Base-by-base conservation (phyloP, 2,888 invertebrate species). In the Lumbricus terrestris region DNA sequence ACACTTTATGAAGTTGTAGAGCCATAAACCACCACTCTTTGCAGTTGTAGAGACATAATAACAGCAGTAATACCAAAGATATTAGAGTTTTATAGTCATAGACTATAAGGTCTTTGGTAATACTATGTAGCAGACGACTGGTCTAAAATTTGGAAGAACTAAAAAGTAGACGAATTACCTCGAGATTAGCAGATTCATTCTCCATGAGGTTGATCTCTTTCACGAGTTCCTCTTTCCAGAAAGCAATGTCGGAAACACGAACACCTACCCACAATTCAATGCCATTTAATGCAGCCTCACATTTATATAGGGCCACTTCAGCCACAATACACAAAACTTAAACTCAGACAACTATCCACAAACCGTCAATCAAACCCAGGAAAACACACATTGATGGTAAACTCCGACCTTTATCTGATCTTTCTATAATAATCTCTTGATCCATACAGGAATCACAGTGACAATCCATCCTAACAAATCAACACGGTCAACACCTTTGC, bases 141-240 rank as follows among this genome's bases (percentile, higher is more conserved):
- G 35, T 83, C 33, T 83, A 83, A 85, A 23, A 38, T 35, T n/a
- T 37, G 38, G 88, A 88, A 35, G 1, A 34, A 4, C 29, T 0
- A 13, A 88, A n/a, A 88, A 16, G 37, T 29, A 34, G 23, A 34
- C 47, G 29, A 82, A 42, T 89, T 88, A 92, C 97, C 94, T 98
- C 97, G 15, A 97, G 96, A 90, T 97, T 96, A 94, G 98, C 97
- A 94, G 97, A 96, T 94, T 98, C 98, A 15, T 96, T 96, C 90
- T 97, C 96, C 91, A 98, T 96, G 91, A 97, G 96, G 94, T 97
- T 97, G 94, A 98, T 96, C 95, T 98, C 98, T 42, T 97, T 96
- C 90, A 95, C 94, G 6, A 97, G 96, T 96, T 98, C 98, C 88
- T 97, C 97, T 91, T 97, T 96, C 98, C 98, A 98, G 95, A 98